Evolutionary conservation across 2,797 vertebrate species (phyloP).

Genomic region (Muscicapa striata): DNA sequence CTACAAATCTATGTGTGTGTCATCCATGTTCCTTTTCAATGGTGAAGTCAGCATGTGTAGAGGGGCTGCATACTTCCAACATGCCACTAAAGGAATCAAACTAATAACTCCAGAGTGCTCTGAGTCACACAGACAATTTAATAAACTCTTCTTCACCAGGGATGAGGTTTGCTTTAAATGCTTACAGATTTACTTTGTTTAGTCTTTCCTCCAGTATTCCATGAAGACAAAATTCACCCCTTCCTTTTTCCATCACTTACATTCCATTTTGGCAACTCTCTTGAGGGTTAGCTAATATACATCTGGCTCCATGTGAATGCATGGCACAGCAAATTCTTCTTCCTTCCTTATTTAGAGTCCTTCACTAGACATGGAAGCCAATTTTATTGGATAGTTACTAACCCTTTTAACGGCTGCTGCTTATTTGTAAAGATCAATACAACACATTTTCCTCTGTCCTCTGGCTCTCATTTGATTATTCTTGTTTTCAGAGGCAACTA

Average conservation of each 20-base stretch:
- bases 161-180: conserved; percentile 7
- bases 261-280: not conserved
- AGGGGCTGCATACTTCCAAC: not conserved
- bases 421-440: not conserved
- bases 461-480: not conserved
- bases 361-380: not conserved
- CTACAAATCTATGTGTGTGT: not conserved
- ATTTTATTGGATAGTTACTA: not conserved
- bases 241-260: not conserved
- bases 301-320: not conserved
- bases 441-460: not conserved
- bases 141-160: not conserved
- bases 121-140: conserved; percentile 18
- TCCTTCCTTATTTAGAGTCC: not conserved
- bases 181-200: conserved; percentile 22
- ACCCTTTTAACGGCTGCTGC: not conserved
- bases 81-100: not conserved
- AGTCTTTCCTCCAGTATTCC: conserved; percentile 5
- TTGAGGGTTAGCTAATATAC: not conserved
- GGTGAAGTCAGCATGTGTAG: not conserved
- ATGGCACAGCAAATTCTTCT: conserved; percentile 15
- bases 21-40: not conserved
- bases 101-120: not conserved
- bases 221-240: not conserved
- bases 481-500: not conserved